Evolutionary conservation across 2,113 vertebrate genomes (phyloP), one percentile per base, ranked within the genome.

Genomic region (Triplophysa dalaica): DNA sequence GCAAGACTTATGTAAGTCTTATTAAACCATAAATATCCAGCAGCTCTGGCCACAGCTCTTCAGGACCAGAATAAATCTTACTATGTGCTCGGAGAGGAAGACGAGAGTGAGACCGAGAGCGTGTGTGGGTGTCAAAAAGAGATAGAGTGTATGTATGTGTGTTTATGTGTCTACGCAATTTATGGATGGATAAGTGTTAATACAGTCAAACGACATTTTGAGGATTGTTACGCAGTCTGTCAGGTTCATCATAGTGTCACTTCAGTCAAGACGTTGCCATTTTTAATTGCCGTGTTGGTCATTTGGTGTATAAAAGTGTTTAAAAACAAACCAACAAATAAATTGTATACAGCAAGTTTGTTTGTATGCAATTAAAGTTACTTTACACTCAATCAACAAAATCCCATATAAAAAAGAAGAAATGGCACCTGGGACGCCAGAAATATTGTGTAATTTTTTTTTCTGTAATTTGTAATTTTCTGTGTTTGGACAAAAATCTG

Each of bases 1-100:
- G 93, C 92, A 94, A 93, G 92, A 94, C 92, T 93, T 94, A 94
- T 93, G 93, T 93, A 93, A 93, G 91, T 92, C 92, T 93, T 94
- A 94, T 93, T 94, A 93, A 93, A 91, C 89, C 91, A 93, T 93
- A 94, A 93, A 94, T 93, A 93, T 91, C 90, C 88, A 92, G 85
- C 89, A 88, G 87, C 83, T 87, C 79, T 89, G 81, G 84, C 91
- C 86, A 81, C 89, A 84, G 90, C 87, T 83, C 90, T 83, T 89
- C 89, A 86, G 73, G 86, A 84, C 78, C 83, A 83, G 82, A 89
- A 92, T 93, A 93, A 93, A 94, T 93, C 91, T 91, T 78, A 84
- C 87, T 87, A 78, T 82, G 83, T 69, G 78, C 65, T 75, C 33
- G 33, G 80, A 29, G 66, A 81, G 61, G 81, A 77, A 69, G 63